Base-by-base conservation (phyloP, 1,140 invertebrate species). In the Papilio helenus region DNA sequence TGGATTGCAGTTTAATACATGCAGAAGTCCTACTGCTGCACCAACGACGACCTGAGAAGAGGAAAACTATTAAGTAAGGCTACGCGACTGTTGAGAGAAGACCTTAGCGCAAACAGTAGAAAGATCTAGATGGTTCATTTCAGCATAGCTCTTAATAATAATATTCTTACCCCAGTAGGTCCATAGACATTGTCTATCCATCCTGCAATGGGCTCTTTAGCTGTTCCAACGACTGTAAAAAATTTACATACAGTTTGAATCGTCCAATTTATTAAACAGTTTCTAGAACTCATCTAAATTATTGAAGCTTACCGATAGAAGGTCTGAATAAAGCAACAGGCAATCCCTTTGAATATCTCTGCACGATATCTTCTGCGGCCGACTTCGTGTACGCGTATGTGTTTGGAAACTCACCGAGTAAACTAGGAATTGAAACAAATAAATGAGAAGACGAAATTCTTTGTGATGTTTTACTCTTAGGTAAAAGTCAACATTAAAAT, bases 111-210 rank as follows among this genome's bases (percentile, higher is more conserved):
- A n/a, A 46, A 39, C 4, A 34, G 4, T 34, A 16, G 46, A 16
- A 20, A 18, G 16, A 1, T 55, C 1, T 20, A n/a, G 7, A 9
- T 55, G 51, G 0, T 55, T 55, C 51, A 55, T 20, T 9, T n/a
- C 18, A 51, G 16, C 0, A n/a, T 3, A 51, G 18, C 18, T 18
- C 9, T 61, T 61, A 23, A 23, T 23, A 61, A 61, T 12, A 12
- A 26, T 26, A 29, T 68, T 44, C 91, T 95, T 81, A 97, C 96
- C 79, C 97, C 98, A 84, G 98, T 98, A 9, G 98, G 98, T 76
- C 98, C 98, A 90, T 99, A 99, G 84, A 98, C 96, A 88, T 99
- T 99, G 90, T 99, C 98, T 72, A 99, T 98, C 97, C 98, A 99
- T n/a, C 97, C 97, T 42, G 93, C 86, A 0, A 96, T 87, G 0